Conservation (phyloP, 2,888 invertebrate genomes). For the Pegoplata infirma region DNA sequence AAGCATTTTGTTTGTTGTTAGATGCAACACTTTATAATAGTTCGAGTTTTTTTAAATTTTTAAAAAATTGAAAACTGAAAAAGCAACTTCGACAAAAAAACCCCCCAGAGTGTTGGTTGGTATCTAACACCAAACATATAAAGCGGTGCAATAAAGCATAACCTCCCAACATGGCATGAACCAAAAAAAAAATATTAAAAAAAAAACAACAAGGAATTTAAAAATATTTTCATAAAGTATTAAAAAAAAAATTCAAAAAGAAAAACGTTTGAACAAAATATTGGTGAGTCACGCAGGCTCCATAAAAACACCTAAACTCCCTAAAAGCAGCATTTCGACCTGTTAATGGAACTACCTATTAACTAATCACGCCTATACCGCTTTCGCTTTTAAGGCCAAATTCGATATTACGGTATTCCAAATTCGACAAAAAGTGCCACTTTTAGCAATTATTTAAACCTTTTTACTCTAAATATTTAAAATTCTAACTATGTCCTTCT, state of each 20-base stretch:
- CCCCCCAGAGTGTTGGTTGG: conserved; percentile 57
- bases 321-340: too few species aligned
- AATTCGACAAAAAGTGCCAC: too few species aligned
- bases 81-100: conserved; percentile 38
- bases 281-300: background rate
- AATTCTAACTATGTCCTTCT: too few species aligned
- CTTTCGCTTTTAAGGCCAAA: too few species aligned
- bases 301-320: background rate
- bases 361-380: too few species aligned
- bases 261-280: background rate
- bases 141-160: conserved; percentile 62
- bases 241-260: background rate
- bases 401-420: too few species aligned
- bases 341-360: too few species aligned
- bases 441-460: too few species aligned
- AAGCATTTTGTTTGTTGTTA: conserved; percentile 1
- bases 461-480: too few species aligned
- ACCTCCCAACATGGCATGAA: conserved; percentile 56
- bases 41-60: conserved; percentile 37
- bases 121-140: conserved; percentile 39
- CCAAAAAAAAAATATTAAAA: too few species aligned
- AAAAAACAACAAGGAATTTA: conserved; percentile 1
- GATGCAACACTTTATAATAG: conserved; percentile 47
- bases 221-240: conserved; percentile 21
- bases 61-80: conserved; percentile 9